Evolutionary conservation across 1,140 invertebrate genomes (phyloP), one percentile per base, ranked within the genome.

Genomic region (Rhagoletis zephyria): DNA sequence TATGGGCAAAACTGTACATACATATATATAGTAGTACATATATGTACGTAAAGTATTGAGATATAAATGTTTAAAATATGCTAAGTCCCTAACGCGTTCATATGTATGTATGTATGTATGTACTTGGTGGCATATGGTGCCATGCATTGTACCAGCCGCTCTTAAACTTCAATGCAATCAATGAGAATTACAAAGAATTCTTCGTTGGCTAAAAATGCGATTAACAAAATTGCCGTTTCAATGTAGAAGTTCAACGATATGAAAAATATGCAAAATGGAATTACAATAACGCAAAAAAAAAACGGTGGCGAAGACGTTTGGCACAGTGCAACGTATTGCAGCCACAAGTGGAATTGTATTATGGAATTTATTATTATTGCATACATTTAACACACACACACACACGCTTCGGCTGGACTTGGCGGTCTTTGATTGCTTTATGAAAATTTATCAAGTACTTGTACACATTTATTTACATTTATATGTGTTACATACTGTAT

Each of bases 191-290:
- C 64, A 40, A 7, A 67, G 67, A 42, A 42, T 6, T 3, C 12
- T 12, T 74, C 67, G 16, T 40, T 74, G 45, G 67, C 42, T 14
- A 40, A 56, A 56, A 56, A 56, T 10, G 2, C 5, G 51, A 56
- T 56, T 56, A 56, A 56, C 51, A 56, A 56, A 56, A 16, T 7
- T 63, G 61, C 10, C 7, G 61, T 63, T n/a, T 4, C 1, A 74
- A n/a, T 74, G 40, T 45, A 74, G 42, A 45, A 74, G 67, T 45
- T 74, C 42, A 74, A 48, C 67, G 12, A 74, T 45, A 74, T 74
- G 67, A 45, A 45, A 16, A 40, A n/a, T 40, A 67, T 30, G 1
- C 45, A 48, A 74, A 74, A 42, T 74, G 40, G 67, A 48, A 30
- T 30, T 30, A 30, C 30, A 30, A 30, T 30, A 30, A 30, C n/a